Percentiles rank a stretch among this genome's conserved stretches.
These are phyloP conservation scores for Lagocephalus sceleratus DNA, from an alignment of 2,797 vertebrate species.

Conservation along the genomic window DNA sequence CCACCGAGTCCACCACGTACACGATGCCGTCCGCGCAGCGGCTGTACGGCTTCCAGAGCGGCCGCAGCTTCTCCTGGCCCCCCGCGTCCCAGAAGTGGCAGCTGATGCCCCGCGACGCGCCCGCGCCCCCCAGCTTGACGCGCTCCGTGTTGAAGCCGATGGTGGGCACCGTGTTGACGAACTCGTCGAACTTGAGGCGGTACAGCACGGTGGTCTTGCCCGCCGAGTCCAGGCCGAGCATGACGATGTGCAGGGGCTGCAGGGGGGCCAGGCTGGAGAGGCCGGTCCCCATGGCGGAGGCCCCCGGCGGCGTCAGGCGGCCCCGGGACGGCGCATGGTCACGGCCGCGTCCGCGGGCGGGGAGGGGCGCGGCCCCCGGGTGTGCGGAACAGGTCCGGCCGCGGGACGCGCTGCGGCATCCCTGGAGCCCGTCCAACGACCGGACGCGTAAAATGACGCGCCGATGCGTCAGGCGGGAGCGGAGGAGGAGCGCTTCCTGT, in stretches of 20 bases:
- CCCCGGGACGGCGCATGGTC: slow-evolving; percentile 24
- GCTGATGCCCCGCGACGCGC: slow-evolving; percentile 87
- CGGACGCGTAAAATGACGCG: slow-evolving; percentile 32
- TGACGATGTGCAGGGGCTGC: slow-evolving; percentile 96
- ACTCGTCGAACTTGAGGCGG: slow-evolving; percentile 95
- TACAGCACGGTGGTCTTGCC: slow-evolving; percentile 97
- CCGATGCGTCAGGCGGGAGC: slow-evolving; percentile 11
- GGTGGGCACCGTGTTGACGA: slow-evolving; percentile 97
- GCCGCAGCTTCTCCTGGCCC: slow-evolving; percentile 95
- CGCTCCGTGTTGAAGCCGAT: slow-evolving; percentile 98
- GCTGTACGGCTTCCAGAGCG: slow-evolving; percentile 98
- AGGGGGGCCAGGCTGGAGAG: slow-evolving; percentile 92
- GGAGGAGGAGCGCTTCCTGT: slow-evolving; percentile 1
- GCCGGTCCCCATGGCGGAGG: slow-evolving; percentile 87
- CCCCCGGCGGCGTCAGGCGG: slow-evolving; percentile 12
- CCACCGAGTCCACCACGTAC: slow-evolving; percentile 98
- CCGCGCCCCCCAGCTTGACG: slow-evolving; percentile 89
- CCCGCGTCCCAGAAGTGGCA: slow-evolving; percentile 99
- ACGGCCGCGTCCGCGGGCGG: slow-evolving; percentile 16
- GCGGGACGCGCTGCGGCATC: slow-evolving; percentile 51
- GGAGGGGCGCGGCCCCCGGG: slow-evolving; percentile 40
- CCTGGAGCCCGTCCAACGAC: slow-evolving; percentile 44
- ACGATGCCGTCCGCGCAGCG: slow-evolving; percentile 97
- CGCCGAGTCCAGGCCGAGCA: slow-evolving; percentile 95
- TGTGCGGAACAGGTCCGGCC: slow-evolving; percentile 29